Conservation (phyloP, 2,888 invertebrate genomes). For the Dasypogon diadema region DNA sequence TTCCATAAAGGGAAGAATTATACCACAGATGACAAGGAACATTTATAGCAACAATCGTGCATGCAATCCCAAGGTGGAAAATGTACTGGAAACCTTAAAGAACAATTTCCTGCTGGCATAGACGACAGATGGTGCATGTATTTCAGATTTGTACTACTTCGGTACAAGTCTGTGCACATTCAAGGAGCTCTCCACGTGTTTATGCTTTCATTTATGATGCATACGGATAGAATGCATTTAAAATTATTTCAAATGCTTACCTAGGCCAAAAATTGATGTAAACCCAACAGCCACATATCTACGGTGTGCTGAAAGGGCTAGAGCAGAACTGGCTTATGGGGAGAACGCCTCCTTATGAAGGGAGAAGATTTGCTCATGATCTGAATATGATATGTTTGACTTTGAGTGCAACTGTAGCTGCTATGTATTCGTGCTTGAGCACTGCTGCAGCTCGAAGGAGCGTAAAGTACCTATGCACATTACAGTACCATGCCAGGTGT, state of each 20-base stretch:
- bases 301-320: not conserved
- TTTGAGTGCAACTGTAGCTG: constrained; percentile 31
- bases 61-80: not conserved
- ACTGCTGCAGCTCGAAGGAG: not conserved
- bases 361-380: constrained; percentile 38
- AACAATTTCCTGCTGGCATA: constrained; percentile 1
- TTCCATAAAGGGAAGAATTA: no score
- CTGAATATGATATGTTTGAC: constrained; percentile 50
- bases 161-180: not conserved
- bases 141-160: not conserved
- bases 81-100: not conserved
- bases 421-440: not conserved
- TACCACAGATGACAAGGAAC: not conserved
- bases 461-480: not conserved
- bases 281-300: not conserved
- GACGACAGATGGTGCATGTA: constrained; percentile 10
- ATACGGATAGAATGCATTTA: constrained; percentile 42
- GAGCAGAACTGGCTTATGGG: constrained; percentile 1
- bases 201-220: not conserved
- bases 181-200: constrained; percentile 28
- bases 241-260: constrained; percentile 38
- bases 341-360: not conserved
- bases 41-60: constrained; percentile 2
- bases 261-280: constrained; percentile 39
- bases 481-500: constrained; percentile 35